Percentiles rank a stretch among this genome's conserved stretches.
Evolutionary conservation across 2,113 vertebrate genomes (phyloP).

Genomic region (Australoheros scitulus): DNA sequence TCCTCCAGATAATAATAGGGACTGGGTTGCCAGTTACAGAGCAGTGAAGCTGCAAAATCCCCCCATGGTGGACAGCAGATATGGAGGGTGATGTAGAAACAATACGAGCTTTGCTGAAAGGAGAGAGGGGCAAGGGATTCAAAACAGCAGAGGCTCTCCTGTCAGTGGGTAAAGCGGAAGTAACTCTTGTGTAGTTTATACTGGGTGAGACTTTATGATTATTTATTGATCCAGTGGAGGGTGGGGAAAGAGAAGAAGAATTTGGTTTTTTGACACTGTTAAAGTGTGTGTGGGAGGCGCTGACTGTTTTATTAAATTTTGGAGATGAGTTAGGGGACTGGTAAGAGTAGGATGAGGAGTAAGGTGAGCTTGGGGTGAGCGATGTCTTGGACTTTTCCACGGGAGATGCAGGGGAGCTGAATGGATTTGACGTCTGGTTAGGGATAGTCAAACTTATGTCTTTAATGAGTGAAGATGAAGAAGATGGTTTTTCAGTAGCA

Average conservation of each 20-base stretch:
- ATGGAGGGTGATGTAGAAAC: constrained; percentile 82
- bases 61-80: constrained; percentile 82
- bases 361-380: constrained; percentile 21
- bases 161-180: constrained; percentile 16
- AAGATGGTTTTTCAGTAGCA: constrained; percentile 10
- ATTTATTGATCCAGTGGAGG: constrained; percentile 12
- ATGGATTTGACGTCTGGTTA: constrained; percentile 22
- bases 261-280: constrained; percentile 38
- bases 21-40: constrained; percentile 87
- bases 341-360: constrained; percentile 1
- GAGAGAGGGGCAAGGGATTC: constrained; percentile 34
- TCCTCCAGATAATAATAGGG: constrained; percentile 90
- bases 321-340: constrained; percentile 16
- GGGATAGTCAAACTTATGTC: constrained; percentile 21
- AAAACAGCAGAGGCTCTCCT: constrained; percentile 42
- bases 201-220: constrained; percentile 32
- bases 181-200: constrained; percentile 37
- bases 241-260: constrained; percentile 18
- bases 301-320: constrained; percentile 52
- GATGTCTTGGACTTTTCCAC: constrained; percentile 20
- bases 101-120: constrained; percentile 83
- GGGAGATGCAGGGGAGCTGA: constrained; percentile 28
- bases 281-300: constrained; percentile 29
- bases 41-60: constrained; percentile 84
- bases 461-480: constrained; percentile 32